These are phyloP conservation scores for Syngnathus typhle DNA, from an alignment of 2,113 vertebrate species.

Conservation along the genomic window DNA sequence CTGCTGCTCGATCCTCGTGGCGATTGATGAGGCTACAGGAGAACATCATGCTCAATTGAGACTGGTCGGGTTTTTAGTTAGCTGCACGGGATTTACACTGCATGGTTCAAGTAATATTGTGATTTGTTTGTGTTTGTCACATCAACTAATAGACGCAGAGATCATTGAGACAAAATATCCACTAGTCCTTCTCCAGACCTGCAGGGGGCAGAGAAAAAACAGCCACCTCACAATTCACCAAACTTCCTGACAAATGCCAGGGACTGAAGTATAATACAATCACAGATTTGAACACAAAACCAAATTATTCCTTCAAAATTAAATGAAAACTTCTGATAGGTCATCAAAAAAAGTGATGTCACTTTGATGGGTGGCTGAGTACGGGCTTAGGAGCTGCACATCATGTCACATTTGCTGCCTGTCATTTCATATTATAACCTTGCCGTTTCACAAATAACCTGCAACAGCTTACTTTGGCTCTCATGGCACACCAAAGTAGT, in stretches of 20 bases:
- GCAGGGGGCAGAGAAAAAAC: no score
- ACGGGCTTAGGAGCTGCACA: constrained; percentile 33
- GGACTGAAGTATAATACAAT: neutral
- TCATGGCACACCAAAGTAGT: constrained; percentile 35
- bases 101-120: neutral
- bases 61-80: neutral
- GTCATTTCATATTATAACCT: constrained; percentile 43
- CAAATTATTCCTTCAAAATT: neutral
- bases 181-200: no score
- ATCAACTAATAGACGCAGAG: no score
- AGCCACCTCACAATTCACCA: no score
- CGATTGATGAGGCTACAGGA: neutral
- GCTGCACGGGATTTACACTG: neutral
- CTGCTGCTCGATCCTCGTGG: neutral
- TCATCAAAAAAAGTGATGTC: neutral
- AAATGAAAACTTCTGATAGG: neutral
- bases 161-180: no score
- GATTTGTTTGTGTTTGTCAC: neutral
- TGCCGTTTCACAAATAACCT: constrained; percentile 33
- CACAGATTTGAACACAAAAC: neutral
- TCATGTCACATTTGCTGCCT: constrained; percentile 49
- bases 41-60: neutral
- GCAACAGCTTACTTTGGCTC: constrained; percentile 22
- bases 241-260: no score
- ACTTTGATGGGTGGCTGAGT: constrained; percentile 22